phyloP scores from a whole-genome alignment of 1,140 invertebrate species.

The Monochamus saltuarius region DNA sequence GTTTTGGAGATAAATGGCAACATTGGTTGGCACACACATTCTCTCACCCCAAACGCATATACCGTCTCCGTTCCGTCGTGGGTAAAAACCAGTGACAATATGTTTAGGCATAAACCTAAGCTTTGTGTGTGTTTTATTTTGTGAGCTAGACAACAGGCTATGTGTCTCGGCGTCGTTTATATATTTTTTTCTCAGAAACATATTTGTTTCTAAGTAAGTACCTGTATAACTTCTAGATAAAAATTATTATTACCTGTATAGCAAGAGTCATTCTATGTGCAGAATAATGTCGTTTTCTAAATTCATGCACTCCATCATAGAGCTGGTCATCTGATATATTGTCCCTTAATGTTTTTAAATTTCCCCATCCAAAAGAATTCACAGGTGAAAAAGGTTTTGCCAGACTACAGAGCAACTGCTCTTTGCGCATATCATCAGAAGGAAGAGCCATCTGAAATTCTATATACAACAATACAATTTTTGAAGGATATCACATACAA shows the following conservation, averaged over 20 bases:
- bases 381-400: slow-evolving; percentile 72
- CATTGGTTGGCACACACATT: no score
- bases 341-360: slow-evolving; percentile 73
- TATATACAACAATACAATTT: slow-evolving; percentile 41
- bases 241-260: slow-evolving; percentile 60
- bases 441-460: slow-evolving; percentile 76
- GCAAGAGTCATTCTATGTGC: slow-evolving; percentile 87
- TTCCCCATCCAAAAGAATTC: slow-evolving; percentile 83
- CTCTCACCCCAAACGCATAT: no score
- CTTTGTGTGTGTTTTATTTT: no score
- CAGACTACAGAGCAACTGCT: slow-evolving; percentile 72
- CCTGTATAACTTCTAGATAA: no score
- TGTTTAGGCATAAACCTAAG: no score
- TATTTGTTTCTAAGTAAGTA: no score
- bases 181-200: no score
- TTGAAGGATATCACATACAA: not conserved
- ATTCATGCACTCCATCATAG: slow-evolving; percentile 70
- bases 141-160: no score
- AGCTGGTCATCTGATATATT: slow-evolving; percentile 66
- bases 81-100: no score
- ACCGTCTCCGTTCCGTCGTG: no score
- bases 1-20: no score
- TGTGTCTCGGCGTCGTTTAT: no score
- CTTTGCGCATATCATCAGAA: slow-evolving; percentile 66
- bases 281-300: slow-evolving; percentile 80